These are phyloP conservation scores for Macropodus opercularis DNA, from an alignment of 2,797 vertebrate genomes.

Conservation along the genomic window DNA sequence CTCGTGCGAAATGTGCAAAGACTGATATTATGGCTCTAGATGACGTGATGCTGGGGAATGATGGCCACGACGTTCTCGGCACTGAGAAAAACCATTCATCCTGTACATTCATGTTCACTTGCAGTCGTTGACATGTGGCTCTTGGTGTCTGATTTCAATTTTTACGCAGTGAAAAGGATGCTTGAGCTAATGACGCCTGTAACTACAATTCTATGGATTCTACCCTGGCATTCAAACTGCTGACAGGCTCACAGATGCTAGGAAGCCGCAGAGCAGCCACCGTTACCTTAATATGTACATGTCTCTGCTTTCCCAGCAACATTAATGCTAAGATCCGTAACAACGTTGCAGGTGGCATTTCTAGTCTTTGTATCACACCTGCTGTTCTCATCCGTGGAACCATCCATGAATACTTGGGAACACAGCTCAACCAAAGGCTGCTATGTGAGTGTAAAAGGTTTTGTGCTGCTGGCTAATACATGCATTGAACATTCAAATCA, in stretches of 20 bases:
- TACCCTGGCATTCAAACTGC: no score
- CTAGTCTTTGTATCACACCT: slow-evolving; percentile 40
- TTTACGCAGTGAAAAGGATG: neutral
- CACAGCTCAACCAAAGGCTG: slow-evolving; percentile 33
- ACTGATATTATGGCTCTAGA: neutral
- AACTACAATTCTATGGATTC: neutral
- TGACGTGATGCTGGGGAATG: neutral
- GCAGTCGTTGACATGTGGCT: neutral
- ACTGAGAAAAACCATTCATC: neutral
- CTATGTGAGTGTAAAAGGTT: slow-evolving; percentile 49
- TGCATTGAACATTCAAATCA: slow-evolving; percentile 67
- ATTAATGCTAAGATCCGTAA: no score
- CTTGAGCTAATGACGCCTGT: neutral
- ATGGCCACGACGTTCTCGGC: neutral
- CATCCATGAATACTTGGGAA: slow-evolving; percentile 20
- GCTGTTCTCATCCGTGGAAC: slow-evolving; percentile 20
- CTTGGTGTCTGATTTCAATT: neutral
- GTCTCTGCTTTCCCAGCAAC: no score
- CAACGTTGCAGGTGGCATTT: no score
- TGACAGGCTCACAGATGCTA: no score
- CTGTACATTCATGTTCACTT: neutral
- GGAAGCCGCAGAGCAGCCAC: no score
- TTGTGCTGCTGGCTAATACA: slow-evolving; percentile 52
- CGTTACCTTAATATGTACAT: no score
- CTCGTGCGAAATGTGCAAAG: neutral